Evolutionary conservation across 2,113 vertebrate species (phyloP).

Genomic region (Tetraodon nigroviridis): DNA sequence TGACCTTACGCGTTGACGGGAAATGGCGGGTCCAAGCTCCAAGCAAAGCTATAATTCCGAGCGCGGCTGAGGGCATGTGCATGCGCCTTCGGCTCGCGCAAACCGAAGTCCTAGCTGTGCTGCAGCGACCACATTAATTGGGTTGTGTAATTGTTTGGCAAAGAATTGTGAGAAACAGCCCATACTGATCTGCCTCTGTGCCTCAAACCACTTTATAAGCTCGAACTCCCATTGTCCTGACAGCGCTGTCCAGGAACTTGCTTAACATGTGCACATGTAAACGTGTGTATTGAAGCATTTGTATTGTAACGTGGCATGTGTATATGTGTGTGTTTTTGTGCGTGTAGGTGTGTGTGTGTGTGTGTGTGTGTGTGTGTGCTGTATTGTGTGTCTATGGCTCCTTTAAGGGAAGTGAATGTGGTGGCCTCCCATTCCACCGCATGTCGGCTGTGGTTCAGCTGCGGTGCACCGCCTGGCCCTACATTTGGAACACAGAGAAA

Average conservation of each 20-base stretch:
- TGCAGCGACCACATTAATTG: constrained; percentile 70
- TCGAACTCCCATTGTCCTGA: constrained; percentile 61
- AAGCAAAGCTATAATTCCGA: constrained; percentile 70
- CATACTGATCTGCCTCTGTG: constrained; percentile 57
- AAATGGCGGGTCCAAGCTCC: constrained; percentile 55
- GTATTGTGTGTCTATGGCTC: constrained; percentile 47
- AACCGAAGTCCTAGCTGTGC: constrained; percentile 39
- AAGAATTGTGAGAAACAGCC: constrained; percentile 65
- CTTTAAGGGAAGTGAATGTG: constrained; percentile 66
- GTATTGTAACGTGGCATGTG: neutral
- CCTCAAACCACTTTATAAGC: constrained; percentile 67
- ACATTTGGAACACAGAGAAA: constrained; percentile 68
- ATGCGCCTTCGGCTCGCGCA: constrained; percentile 16
- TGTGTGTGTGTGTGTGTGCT: constrained; percentile 23
- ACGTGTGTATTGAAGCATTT: constrained; percentile 21
- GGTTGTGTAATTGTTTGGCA: constrained; percentile 71
- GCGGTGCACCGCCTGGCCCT: constrained; percentile 68
- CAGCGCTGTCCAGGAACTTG: constrained; percentile 63
- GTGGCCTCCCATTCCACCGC: constrained; percentile 63
- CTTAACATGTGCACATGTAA: constrained; percentile 44
- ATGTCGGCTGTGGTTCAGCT: constrained; percentile 69
- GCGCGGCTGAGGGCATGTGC: constrained; percentile 40
- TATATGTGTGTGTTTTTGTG: constrained; percentile 8
- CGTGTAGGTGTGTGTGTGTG: constrained; percentile 17
- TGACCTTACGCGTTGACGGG: constrained; percentile 67